Evolutionary conservation across 2,888 invertebrate species (phyloP).

Genomic region (Leptopterna dolabrata): DNA sequence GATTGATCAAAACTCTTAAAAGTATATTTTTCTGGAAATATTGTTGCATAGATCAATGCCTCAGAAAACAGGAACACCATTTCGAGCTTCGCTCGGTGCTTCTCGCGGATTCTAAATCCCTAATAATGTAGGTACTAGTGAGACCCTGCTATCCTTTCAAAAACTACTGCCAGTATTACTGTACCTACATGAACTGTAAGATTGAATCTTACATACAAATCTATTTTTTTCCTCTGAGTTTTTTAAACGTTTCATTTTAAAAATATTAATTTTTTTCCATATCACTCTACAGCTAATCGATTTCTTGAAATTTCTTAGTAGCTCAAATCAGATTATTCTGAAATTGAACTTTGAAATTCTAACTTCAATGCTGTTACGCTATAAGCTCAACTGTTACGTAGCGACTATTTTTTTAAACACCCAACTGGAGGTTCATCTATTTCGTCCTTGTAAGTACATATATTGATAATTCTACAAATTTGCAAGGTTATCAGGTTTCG

Average conservation of each 20-base stretch:
- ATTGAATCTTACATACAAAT: background rate
- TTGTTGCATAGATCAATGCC: no score
- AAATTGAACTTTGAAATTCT: background rate
- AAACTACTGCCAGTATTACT: background rate
- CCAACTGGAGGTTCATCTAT: background rate
- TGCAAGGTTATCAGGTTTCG: background rate
- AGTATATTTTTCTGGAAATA: no score
- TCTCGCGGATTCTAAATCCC: background rate
- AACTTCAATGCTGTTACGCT: background rate
- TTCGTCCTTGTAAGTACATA: background rate
- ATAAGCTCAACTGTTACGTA: background rate
- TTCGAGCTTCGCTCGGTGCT: background rate
- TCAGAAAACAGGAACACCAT: no score
- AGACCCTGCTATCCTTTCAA: constrained; percentile 1
- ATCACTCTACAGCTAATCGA: background rate
- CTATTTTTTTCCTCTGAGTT: background rate
- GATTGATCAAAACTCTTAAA: no score
- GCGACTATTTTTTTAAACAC: background rate
- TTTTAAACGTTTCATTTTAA: background rate
- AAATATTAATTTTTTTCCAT: background rate
- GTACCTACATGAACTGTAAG: background rate
- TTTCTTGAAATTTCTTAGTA: background rate
- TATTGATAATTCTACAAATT: background rate
- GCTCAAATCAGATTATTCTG: background rate
- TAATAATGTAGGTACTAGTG: background rate